Evolutionary conservation across 2,113 vertebrate genomes (phyloP).

Genomic region (Pipra filicauda): DNA sequence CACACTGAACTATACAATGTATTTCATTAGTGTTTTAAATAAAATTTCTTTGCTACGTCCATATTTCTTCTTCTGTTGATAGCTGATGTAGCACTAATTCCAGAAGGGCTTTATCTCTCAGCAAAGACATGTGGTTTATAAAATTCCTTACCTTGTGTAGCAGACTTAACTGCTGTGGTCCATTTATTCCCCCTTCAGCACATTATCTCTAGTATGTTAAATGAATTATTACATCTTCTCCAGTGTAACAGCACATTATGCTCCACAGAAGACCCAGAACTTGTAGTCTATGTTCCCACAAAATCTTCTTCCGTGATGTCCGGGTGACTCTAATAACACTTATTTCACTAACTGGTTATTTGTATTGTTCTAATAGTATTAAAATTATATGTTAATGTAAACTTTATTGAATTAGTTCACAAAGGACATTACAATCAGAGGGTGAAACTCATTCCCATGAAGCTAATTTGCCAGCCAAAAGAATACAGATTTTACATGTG

Average conservation of each 20-base stretch:
- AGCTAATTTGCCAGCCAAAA: background rate
- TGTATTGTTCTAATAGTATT: background rate
- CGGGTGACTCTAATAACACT: background rate
- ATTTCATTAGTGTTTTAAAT: constrained; percentile 16
- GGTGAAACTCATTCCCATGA: background rate
- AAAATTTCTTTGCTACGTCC: background rate
- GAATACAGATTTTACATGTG: background rate
- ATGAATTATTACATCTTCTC: constrained; percentile 54
- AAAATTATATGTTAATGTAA: background rate
- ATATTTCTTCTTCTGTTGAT: background rate
- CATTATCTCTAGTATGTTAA: constrained; percentile 42
- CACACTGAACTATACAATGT: background rate
- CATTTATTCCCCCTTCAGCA: constrained; percentile 46
- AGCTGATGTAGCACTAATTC: background rate
- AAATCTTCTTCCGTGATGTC: background rate
- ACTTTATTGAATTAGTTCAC: background rate
- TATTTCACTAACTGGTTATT: background rate
- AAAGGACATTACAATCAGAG: background rate
- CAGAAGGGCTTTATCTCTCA: background rate
- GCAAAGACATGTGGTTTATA: background rate
- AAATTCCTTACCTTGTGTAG: constrained; percentile 27
- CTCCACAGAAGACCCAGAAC: constrained; percentile 3
- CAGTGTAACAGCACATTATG: background rate
- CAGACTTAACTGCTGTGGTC: constrained; percentile 32
- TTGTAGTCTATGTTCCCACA: background rate